phyloP scores from a whole-genome alignment of 2,797 vertebrate genomes.

The Takifugu ocellatus region DNA sequence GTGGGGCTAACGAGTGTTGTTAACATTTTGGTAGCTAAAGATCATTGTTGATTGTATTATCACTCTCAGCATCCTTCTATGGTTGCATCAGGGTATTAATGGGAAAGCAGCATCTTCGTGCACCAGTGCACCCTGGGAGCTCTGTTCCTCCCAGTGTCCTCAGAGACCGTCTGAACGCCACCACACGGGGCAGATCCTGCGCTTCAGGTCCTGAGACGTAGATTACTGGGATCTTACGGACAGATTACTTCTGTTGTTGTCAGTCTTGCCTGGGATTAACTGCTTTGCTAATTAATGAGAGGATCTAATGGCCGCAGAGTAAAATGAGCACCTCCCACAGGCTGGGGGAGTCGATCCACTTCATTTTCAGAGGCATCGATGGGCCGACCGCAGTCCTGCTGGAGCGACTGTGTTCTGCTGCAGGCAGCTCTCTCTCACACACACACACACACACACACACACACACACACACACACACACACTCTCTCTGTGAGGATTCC shows the following conservation, averaged over 20 bases:
- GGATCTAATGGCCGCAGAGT: not conserved
- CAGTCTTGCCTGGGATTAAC: too few species aligned
- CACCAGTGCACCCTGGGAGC: constrained; percentile 31
- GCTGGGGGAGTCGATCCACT: constrained; percentile 13
- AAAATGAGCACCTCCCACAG: constrained; percentile 13
- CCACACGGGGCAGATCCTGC: too few species aligned
- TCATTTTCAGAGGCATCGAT: constrained; percentile 13
- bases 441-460: too few species aligned
- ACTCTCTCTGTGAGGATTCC: not conserved
- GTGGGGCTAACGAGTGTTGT: too few species aligned
- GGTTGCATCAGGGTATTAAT: constrained; percentile 41
- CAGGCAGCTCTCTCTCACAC: not conserved
- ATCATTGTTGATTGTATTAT: too few species aligned
- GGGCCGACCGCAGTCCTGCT: too few species aligned
- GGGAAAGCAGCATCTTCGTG: constrained; percentile 43
- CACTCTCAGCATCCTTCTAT: too few species aligned
- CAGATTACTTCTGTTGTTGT: not conserved
- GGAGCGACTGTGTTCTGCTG: too few species aligned
- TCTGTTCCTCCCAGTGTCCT: constrained; percentile 25
- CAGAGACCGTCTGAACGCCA: constrained; percentile 25
- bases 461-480: not conserved
- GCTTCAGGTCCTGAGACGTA: too few species aligned
- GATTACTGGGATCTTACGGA: too few species aligned
- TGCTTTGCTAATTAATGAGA: not conserved
- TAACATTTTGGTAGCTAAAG: too few species aligned